Evolutionary conservation across 2,797 vertebrate species (phyloP), one percentile per base, ranked within the genome.

Genomic region (Siniperca undulata): DNA sequence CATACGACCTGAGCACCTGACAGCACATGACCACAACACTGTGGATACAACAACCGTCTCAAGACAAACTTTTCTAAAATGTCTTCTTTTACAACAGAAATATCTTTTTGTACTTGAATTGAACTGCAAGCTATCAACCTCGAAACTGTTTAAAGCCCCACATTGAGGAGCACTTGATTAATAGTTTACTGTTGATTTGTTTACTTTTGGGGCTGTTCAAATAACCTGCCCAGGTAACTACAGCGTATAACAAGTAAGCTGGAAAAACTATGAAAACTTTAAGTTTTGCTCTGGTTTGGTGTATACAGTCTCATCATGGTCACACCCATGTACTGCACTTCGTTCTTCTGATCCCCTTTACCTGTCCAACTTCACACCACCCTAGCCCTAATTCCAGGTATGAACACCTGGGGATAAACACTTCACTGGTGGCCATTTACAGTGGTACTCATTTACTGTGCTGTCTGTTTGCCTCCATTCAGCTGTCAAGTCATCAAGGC

Each of bases 401-500:
- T 7, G 27, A 68, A 50, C 27, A 44, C 42, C 59, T 6, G 22
- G 62, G 36, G 53, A 66, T 61, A 34, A 75, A 72, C 7, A 55
- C 61, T 70, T 44, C 70, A 70, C 56, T 79, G 75, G 77, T 58
- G 80, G 74, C 75, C 2, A 11, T 70, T 79, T 46, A 78, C 70
- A 82, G 82, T 74, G 78, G 74, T 72, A 36, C 61, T 70, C 71
- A 11, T 76, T 68, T 56, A 64, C 60, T 85, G 65, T 66, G 75
- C 70, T 50, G 50, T 81, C 42, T 6, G 24, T 69, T 74, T 44
- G 22, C 68, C 48, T n/a, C n/a, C 34, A 60, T 66, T 34, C 50
- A n/a, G 62, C 53, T 34, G 59, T 74, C 61, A 74, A 74, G 46
- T 80, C 81, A 53, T 24, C 66, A 61, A 68, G 66, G 58, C 24